A percentile compares a stretch with the other conserved stretches of the same genome.
phyloP scores from a whole-genome alignment of 1,140 invertebrate species.

The silkworm (Bombyx mori) region ASM3026992v2 NC_085127.1:6612001-6612500 shows the following conservation, averaged over 20 bases:
- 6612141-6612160: constrained; percentile 28
- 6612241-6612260: background rate
- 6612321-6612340: no score
- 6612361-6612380: no score
- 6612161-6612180: constrained; percentile 25
- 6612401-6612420: no score
- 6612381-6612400: no score
- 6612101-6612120: constrained; percentile 25
- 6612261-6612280: no score
- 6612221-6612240: background rate
- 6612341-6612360: no score
- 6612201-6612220: no score
- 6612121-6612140: constrained; percentile 23
- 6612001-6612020: constrained; percentile 22
- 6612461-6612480: no score
- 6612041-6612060: constrained; percentile 36
- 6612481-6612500: no score
- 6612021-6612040: constrained; percentile 36
- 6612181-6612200: background rate
- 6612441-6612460: no score
- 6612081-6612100: constrained; percentile 18
- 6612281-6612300: no score
- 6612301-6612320: background rate
- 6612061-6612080: constrained; percentile 23
- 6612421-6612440: no score